Evolutionary conservation across 1,140 invertebrate genomes (phyloP), one percentile per base, ranked within the genome.

Genomic region (Tetramorium simillimum): DNA sequence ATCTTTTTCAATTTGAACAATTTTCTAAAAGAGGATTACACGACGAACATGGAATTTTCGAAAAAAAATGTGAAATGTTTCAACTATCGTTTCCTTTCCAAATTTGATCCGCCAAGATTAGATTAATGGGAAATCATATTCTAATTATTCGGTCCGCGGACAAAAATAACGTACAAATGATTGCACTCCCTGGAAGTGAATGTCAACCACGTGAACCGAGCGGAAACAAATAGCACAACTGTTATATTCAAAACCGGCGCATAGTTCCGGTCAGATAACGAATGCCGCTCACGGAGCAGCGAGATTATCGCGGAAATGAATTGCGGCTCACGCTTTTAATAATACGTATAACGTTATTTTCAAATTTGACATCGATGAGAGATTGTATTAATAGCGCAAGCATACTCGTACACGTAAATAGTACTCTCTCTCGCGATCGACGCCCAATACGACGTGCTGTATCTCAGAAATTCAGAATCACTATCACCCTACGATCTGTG

Each of bases 301-400:
- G 18, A 78, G 63, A 37, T 82, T 65, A 82, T 58, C 78, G 5
- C 46, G 78, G 43, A 56, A 70, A 72, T 37, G 43, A 58, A 70
- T 43, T 16, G 16, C 3, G 33, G 2, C 10, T 1, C 33, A 6
- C 14, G 28, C n/a, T 40, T 69, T 40, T 24, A 80, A 69, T 37
- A 67, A 67, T 40, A 37, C 24, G 9, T 3, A 0, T 33, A 43
- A n/a, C 37, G 14, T 43, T 56, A 43, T 24, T 72, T 49, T 70
- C 5, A 43, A 56, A 56, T 56, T 43, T 12, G 12, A 51, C 28
- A n/a, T 16, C 6, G 46, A 18, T 58, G 53, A 46, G 51, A 56
- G 10, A 82, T 46, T 43, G 28, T 56, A n/a, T 24, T 56, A 69
- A 69, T 49, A 49, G 65, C 65, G 4, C 65, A 7, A 16, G 65